Base-by-base conservation (phyloP, 2,888 invertebrate genomes). In the Patella caerulea region DNA sequence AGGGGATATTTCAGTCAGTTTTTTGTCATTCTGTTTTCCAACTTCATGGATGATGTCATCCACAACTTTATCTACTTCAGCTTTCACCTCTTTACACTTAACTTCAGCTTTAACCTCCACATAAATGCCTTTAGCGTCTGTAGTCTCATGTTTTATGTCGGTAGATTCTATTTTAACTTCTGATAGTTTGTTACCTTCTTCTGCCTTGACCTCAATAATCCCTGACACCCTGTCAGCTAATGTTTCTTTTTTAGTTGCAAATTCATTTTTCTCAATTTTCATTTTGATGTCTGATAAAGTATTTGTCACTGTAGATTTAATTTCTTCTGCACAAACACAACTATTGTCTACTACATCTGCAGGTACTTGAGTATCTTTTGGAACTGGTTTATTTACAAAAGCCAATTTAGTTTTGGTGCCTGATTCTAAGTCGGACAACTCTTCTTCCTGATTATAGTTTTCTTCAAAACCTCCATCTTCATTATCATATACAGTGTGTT, bases 91-190 rank as follows among this genome's bases (percentile, higher is more conserved):
- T 70, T 56, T 45, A 74, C 71, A 19, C 56, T 34, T 29, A 17
- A 12, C 55, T 34, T 77, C 73, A 54, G 74, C 73, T 54, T 77
- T 75, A 77, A 74, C 73, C 71, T 79, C 76, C 19, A 74, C 45
- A 45, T 45, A 4, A 45, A 45, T 45, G 45, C 45, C 45, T 9
- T 45, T 45, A 45, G 45, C 45, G 9, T 45, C 45, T 45, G 45
- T 45, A 45, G 45, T 45, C 5, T 3, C 24, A 45, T 69, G 65
- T 75, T 75, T 78, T 24, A 78, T 73, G 65, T 71, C 17, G 75
- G 59, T 56, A 75, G 75, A 24, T 65, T 78, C 19, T 71, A 29
- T 71, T 71, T 71, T 24, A 71, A 7, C 1, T 45, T 45, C 45
- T 45, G 45, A 45, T 45, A 45, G 7, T 45, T 45, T 45, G 0